A percentile compares a stretch with the other conserved stretches of the same genome.
phyloP scores from a whole-genome alignment of 1,140 invertebrate species.

The Tetraneura akinire region DNA sequence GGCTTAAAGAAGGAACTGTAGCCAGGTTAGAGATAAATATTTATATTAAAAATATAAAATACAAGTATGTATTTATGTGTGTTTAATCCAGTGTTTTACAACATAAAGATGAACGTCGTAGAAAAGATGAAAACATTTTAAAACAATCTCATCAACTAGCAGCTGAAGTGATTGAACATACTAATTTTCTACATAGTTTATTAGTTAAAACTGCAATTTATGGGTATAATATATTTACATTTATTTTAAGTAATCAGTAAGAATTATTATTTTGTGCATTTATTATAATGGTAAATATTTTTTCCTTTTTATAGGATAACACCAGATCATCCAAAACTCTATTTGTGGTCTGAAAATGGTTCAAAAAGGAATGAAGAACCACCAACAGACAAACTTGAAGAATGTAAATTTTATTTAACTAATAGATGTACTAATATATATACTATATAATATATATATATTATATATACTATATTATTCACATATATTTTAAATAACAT shows the following conservation, averaged over 20 bases:
- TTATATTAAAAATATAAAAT: neutral
- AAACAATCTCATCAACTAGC: slow-evolving; percentile 42
- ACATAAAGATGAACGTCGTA: slow-evolving; percentile 50
- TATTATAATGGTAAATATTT: slow-evolving; percentile 3
- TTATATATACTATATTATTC: slow-evolving; percentile 51
- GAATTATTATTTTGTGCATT: neutral
- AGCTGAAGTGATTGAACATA: slow-evolving; percentile 38
- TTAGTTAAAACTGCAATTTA: slow-evolving; percentile 39
- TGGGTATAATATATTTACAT: slow-evolving; percentile 6
- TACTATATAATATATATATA: too few species aligned
- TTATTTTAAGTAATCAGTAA: neutral
- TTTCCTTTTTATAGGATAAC: slow-evolving; percentile 61
- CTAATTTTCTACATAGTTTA: slow-evolving; percentile 46
- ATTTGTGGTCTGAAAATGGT: slow-evolving; percentile 73
- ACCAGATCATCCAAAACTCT: slow-evolving; percentile 80
- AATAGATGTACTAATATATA: too few species aligned
- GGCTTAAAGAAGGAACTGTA: slow-evolving; percentile 79
- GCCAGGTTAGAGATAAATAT: slow-evolving; percentile 60
- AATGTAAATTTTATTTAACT: slow-evolving; percentile 42
- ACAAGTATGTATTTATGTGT: neutral
- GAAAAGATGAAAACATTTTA: slow-evolving; percentile 46
- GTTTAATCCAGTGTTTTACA: slow-evolving; percentile 28
- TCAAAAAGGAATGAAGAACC: slow-evolving; percentile 43
- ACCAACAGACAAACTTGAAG: slow-evolving; percentile 22
- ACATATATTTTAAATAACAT: slow-evolving; percentile 46